Evolutionary conservation across 2,888 invertebrate species (phyloP), one percentile per base, ranked within the genome.

Genomic region (Schrankia costaestrigalis): DNA sequence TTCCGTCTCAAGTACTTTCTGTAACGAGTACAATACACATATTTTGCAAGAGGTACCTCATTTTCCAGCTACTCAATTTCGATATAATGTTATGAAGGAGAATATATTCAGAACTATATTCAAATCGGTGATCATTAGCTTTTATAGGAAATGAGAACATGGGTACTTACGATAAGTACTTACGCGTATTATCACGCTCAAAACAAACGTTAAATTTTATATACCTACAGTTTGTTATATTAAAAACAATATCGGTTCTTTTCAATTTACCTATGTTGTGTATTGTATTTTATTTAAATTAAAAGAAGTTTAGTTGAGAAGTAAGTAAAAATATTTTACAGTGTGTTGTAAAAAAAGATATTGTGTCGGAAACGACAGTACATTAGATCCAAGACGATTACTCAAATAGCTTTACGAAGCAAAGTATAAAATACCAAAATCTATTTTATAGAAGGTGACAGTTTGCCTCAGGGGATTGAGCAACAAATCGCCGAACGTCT

Each of bases 401-500:
- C n/a, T n/a, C n/a, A n/a, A n/a, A n/a, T n/a, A n/a, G n/a, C n/a
- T n/a, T n/a, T n/a, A n/a, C n/a, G n/a, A n/a, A n/a, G n/a, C n/a
- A n/a, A n/a, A n/a, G n/a, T n/a, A n/a, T n/a, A n/a, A 4, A 34
- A 41, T 18, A 12, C 21, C 24, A 31, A 35, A 28, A 11, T 19
- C 24, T 26, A 13, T 24, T 36, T 35, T 11, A 35, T 49, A 35
- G 34, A 27, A 22, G 10, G 31, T 35, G 18, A 18, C 36, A 32
- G 15, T 41, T 35, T 37, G 22, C 37, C 26, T 39, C 32, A 15
- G 38, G 44, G 50, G 56, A 66, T 65, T 65, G 59, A 42, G 39
- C 63, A 57, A 63, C 64, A 67, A 68, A 64, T 72, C 71, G 66
- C 59, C 56, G 47, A 59, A 67, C 64, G 62, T 63, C 75, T 78